Evolutionary conservation across 2,888 invertebrate species (phyloP).

Genomic region (Stenodera caucasica): DNA sequence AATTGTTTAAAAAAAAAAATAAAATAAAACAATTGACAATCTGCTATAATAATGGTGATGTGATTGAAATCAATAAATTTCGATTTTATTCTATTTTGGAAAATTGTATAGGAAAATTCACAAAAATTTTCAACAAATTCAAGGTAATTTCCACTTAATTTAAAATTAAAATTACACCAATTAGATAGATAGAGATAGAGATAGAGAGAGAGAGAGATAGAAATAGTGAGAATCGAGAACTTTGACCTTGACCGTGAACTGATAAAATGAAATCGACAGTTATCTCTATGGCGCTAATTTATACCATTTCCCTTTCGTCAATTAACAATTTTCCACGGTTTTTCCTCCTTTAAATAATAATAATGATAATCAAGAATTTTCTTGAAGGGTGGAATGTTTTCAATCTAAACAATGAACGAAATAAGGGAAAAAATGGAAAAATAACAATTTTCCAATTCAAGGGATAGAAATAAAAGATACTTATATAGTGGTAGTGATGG

Average conservation of each 20-base stretch:
- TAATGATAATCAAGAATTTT: neutral
- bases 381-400: neutral
- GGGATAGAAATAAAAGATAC: too few relatives aligned
- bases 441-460: neutral
- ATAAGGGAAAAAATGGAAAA: neutral
- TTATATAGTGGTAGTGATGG: neutral
- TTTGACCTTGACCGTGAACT: neutral
- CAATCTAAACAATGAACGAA: neutral
- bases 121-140: too few relatives aligned
- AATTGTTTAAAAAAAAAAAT: too few relatives aligned
- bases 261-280: neutral
- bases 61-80: too few relatives aligned
- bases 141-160: too few relatives aligned
- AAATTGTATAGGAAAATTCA: too few relatives aligned
- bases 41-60: too few relatives aligned
- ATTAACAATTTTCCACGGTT: neutral
- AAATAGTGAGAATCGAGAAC: neutral
- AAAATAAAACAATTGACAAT: too few relatives aligned
- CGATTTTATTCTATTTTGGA: too few relatives aligned
- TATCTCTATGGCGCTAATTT: neutral
- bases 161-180: too few relatives aligned
- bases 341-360: neutral
- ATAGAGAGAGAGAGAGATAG: neutral
- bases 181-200: too few relatives aligned
- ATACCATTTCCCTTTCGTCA: neutral